A percentile compares a stretch with the other conserved stretches of the same genome.
These are phyloP conservation scores for Tragelaphus eurycerus DNA, from an alignment of 2,797 vertebrate genomes.

Conservation along the genomic window DNA sequence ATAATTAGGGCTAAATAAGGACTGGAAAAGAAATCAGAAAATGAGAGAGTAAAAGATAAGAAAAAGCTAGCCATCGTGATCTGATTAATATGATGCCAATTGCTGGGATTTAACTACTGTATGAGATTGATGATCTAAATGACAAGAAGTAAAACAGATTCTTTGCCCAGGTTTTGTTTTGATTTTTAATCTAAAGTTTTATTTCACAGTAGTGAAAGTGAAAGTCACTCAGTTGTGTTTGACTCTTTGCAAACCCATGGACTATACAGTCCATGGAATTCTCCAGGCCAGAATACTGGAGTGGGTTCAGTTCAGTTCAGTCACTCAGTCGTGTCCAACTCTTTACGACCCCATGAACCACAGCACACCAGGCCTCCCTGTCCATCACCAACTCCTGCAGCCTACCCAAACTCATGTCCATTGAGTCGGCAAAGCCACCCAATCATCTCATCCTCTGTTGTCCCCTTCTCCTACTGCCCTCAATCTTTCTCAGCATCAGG, in stretches of 20 bases:
- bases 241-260: not conserved
- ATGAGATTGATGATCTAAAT: not conserved
- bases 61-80: not conserved
- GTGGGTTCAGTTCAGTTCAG: not conserved
- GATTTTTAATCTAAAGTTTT: not conserved
- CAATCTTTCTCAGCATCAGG: not conserved
- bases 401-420: not conserved
- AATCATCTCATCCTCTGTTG: not conserved
- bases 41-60: not conserved
- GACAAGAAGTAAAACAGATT: not conserved
- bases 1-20: not conserved
- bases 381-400: not conserved
- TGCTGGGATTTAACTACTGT: not conserved
- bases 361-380: not conserved
- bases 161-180: not conserved
- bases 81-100: not conserved
- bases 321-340: not conserved
- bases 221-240: not conserved
- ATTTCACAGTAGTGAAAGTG: not conserved
- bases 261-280: not conserved
- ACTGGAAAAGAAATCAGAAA: not conserved
- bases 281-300: not conserved
- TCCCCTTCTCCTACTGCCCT: not conserved
- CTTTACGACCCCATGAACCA: not conserved
- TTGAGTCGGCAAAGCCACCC: not conserved